phyloP scores from a whole-genome alignment of 2,888 invertebrate species.

The Lochmaea capreae region DNA sequence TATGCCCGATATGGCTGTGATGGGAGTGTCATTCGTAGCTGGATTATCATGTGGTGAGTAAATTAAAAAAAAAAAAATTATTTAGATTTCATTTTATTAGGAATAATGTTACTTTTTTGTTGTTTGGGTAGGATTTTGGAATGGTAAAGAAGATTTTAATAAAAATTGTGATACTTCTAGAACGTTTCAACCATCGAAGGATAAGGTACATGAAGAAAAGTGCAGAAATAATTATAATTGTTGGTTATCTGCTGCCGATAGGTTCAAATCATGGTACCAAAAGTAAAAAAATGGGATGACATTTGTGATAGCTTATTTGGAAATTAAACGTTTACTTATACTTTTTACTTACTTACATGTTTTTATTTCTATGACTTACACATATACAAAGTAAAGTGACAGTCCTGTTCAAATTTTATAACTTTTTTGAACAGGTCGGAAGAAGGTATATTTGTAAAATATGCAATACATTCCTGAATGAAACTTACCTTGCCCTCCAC shows the following conservation, averaged over 20 bases:
- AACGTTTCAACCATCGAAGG: constrained; percentile 69
- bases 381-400: too few relatives aligned
- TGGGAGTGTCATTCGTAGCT: constrained; percentile 89
- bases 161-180: constrained; percentile 71
- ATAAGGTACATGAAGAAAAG: constrained; percentile 55
- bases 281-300: background rate
- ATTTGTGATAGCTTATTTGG: background rate
- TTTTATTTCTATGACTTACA: too few relatives aligned
- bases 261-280: constrained; percentile 72
- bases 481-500: too few relatives aligned
- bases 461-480: too few relatives aligned
- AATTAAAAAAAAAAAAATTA: background rate
- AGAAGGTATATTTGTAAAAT: too few relatives aligned
- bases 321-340: background rate
- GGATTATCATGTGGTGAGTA: constrained; percentile 79
- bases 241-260: constrained; percentile 71
- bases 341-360: too few relatives aligned
- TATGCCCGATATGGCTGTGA: constrained; percentile 83
- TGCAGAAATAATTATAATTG: constrained; percentile 62
- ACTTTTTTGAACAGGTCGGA: too few relatives aligned
- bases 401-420: too few relatives aligned
- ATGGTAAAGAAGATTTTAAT: constrained; percentile 73
- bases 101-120: background rate
- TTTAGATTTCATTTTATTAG: too few relatives aligned
- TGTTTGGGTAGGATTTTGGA: constrained; percentile 52